Conservation (phyloP, 2,113 vertebrate species). For the Baryphthengus martii region DNA sequence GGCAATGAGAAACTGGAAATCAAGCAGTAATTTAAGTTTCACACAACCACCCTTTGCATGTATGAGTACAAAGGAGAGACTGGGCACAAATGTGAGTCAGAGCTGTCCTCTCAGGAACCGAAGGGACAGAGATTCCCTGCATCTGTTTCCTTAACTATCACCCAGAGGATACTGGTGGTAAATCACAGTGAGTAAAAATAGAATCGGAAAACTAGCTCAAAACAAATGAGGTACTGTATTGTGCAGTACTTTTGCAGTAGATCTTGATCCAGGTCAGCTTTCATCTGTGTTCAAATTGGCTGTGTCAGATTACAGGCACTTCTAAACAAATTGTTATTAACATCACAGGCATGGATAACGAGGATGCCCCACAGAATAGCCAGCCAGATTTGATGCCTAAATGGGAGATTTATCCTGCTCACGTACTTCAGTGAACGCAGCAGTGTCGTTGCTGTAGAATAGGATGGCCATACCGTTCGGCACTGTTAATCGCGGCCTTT, state of each 20-base stretch:
- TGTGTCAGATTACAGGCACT: background rate
- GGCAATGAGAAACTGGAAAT: constrained; percentile 87
- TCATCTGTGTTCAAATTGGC: constrained; percentile 22
- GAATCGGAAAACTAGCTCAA: constrained; percentile 72
- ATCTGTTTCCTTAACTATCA: constrained; percentile 98
- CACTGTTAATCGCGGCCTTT: background rate
- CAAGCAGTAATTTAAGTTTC: constrained; percentile 80
- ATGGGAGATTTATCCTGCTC: background rate
- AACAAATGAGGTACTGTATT: constrained; percentile 61
- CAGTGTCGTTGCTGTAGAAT: background rate
- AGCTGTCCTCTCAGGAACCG: constrained; percentile 87
- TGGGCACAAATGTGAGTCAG: constrained; percentile 80
- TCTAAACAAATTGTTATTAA: constrained; percentile 20
- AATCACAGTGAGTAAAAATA: constrained; percentile 92
- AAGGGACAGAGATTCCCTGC: constrained; percentile 88
- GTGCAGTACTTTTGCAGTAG: background rate
- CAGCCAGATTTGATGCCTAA: background rate
- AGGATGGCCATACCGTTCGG: background rate
- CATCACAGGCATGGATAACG: constrained; percentile 2
- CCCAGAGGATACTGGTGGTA: constrained; percentile 88
- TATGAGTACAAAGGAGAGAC: constrained; percentile 87
- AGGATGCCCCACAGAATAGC: background rate
- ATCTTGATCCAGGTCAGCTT: background rate
- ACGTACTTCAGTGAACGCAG: background rate
- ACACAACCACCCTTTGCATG: constrained; percentile 84